Percentiles rank a stretch among this genome's conserved stretches.
phyloP scores from a whole-genome alignment of 2,113 vertebrate species.

The Caranx melampygus region DNA sequence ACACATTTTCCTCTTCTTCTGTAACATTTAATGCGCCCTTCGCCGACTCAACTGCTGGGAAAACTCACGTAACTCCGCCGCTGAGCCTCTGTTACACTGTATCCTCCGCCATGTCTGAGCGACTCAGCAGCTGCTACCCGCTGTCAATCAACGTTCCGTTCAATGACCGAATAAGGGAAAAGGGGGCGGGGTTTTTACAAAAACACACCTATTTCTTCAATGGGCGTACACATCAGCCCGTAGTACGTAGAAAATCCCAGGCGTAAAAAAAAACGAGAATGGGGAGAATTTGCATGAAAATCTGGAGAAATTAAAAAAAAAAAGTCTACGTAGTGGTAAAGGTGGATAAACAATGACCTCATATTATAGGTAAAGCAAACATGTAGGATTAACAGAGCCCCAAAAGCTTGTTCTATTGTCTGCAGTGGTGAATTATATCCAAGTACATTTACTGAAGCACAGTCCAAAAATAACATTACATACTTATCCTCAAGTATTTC shows the following conservation, averaged over 20 bases:
- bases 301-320: slow-evolving; percentile 20
- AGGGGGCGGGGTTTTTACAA: slow-evolving; percentile 36
- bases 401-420: neutral
- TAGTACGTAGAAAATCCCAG: slow-evolving; percentile 72
- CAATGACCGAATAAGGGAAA: slow-evolving; percentile 82
- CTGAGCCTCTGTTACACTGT: slow-evolving; percentile 79
- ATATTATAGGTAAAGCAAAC: neutral
- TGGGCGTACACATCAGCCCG: slow-evolving; percentile 73
- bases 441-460: neutral
- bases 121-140: slow-evolving; percentile 86
- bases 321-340: neutral
- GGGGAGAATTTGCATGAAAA: slow-evolving; percentile 51
- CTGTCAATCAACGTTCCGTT: slow-evolving; percentile 84
- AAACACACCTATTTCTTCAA: slow-evolving; percentile 77
- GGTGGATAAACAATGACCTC: neutral
- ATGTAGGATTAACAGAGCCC: neutral
- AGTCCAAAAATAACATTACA: neutral
- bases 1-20: slow-evolving; percentile 62
- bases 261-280: slow-evolving; percentile 64
- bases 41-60: slow-evolving; percentile 66
- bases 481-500: neutral
- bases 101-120: slow-evolving; percentile 88
- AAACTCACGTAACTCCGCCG: slow-evolving; percentile 84
- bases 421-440: neutral
- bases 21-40: slow-evolving; percentile 61